Base-by-base conservation (phyloP, 2,797 vertebrate species). In the Leuciscus waleckii region DNA sequence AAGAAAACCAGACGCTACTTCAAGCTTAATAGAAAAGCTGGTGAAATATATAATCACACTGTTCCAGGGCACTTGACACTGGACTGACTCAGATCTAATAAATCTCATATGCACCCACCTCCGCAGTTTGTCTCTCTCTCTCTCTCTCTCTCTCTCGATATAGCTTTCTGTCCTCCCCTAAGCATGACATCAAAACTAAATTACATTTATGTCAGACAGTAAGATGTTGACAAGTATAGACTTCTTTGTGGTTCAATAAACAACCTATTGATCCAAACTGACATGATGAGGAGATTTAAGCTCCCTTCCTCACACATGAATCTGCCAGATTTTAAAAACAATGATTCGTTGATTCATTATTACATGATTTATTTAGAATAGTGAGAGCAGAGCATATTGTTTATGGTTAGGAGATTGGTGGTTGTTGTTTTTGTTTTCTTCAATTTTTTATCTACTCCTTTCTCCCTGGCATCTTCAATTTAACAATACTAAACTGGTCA, bases 51-150 rank as follows among this genome's bases (percentile, higher is more conserved):
- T 46, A 76, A 78, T 87, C 79, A 79, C 80, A 86, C 35, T 84
- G 70, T 87, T 82, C 77, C 73, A 87, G 85, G 49, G 76, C 67
- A 88, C 87, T 87, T 88, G 87, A 88, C 85, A 88, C 81, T 80
- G 85, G 87, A 87, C 82, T 80, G 26, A 77, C 65, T 86, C 68
- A 83, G 82, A 80, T 85, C 86, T 90, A 89, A 90, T 87, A 81
- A 86, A 88, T 87, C 77, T 87, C 84, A 84, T 87, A 87, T 75
- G 75, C 69, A 81, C 63, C 81, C 73, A 87, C 81, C 87, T 79
- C 68, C 80, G 26, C 79, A 65, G 29, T 46, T 37, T 58, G 1
- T 21, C 23, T 46, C 54, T 26, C 46, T 61, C 21, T 68, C 35
- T 56, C 23, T 63, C 16, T 49, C n/a, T 41, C 29, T 46, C 8